Evolutionary conservation across 2,888 invertebrate genomes (phyloP).

Genomic region (Hemistola chrysoprasaria): DNA sequence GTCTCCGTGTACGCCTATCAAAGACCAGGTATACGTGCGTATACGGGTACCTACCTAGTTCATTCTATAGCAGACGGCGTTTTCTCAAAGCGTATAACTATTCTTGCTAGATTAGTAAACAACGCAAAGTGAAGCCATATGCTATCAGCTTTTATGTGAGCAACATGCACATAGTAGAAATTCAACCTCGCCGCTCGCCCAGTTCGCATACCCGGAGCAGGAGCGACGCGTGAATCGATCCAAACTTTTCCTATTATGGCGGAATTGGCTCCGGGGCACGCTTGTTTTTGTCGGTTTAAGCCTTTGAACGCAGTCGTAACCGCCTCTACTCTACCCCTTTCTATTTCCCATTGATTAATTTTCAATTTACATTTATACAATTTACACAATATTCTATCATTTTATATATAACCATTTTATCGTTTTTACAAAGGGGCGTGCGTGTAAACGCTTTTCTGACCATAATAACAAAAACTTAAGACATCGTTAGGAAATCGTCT

Average conservation of each 20-base stretch:
- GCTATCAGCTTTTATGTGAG: neutral
- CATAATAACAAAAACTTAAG: too few species aligned
- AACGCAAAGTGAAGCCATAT: constrained; percentile 8
- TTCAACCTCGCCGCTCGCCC: constrained; percentile 25
- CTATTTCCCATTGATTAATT: neutral
- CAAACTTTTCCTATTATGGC: constrained; percentile 62
- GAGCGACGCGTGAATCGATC: constrained; percentile 48
- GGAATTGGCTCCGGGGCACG: constrained; percentile 47
- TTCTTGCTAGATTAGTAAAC: too few species aligned
- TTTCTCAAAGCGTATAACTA: too few species aligned
- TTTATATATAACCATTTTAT: too few species aligned
- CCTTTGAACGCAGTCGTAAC: constrained; percentile 30
- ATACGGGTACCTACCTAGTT: too few species aligned
- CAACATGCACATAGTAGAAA: constrained; percentile 29
- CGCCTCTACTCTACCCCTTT: neutral
- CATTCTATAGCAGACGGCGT: too few species aligned
- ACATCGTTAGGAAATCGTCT: too few species aligned
- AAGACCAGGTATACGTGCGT: too few species aligned
- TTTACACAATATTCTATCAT: too few species aligned
- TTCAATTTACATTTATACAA: constrained; percentile 1
- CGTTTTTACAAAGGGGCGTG: too few species aligned
- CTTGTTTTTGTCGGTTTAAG: constrained; percentile 48
- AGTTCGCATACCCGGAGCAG: constrained; percentile 20
- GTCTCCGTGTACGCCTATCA: too few species aligned
- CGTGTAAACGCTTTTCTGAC: too few species aligned